Evolutionary conservation across 2,888 invertebrate species (phyloP), one percentile per base, ranked within the genome.

Genomic region (Tetramorium bicarinatum): DNA sequence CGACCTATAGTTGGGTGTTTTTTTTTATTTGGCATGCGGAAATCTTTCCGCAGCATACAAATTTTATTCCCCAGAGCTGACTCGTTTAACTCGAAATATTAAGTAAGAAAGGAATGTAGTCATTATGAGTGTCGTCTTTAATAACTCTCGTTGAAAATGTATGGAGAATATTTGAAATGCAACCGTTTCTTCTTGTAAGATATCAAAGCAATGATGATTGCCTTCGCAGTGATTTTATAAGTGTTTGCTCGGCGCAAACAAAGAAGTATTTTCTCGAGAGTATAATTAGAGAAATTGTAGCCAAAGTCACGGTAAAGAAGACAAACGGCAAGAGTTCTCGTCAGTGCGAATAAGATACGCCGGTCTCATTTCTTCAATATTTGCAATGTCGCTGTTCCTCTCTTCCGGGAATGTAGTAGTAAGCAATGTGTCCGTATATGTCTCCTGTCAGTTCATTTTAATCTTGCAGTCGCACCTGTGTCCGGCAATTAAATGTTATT

Each of bases 211-310:
- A 21, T 47, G 34, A 54, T 29, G 66, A 71, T 69, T 21, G 34
- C 1, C 11, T 21, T 34, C n/a, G 44, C 38, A 18, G 47, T 59
- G 47, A 69, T 61, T 80, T 80, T 80, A 69, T 52, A 47, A 81
- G 41, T 25, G 56, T 75, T 69, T 64, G 52, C 62, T 54, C 69
- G 49, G 25, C 69, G 25, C 75, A 82, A 82, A 71, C 64, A 13
- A 61, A 80, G 61, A 66, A n/a, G 54, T 59, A 76, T 56, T 44
- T 59, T 18, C 49, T 49, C 49, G 13, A 76, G 76, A 76, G 76
- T 69, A 52, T 86, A 88, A 88, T 87, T 87, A 88, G 84, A 81
- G 76, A 85, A 85, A 87, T 87, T 67, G 81, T 71, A 82, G 61
- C 47, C 77, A 9, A 83, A 84, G 77, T 84, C 82, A 84, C 82